Percentiles rank a stretch among this genome's conserved stretches.
phyloP scores from a whole-genome alignment of 2,113 vertebrate genomes.

The Mirounga angustirostris region DNA sequence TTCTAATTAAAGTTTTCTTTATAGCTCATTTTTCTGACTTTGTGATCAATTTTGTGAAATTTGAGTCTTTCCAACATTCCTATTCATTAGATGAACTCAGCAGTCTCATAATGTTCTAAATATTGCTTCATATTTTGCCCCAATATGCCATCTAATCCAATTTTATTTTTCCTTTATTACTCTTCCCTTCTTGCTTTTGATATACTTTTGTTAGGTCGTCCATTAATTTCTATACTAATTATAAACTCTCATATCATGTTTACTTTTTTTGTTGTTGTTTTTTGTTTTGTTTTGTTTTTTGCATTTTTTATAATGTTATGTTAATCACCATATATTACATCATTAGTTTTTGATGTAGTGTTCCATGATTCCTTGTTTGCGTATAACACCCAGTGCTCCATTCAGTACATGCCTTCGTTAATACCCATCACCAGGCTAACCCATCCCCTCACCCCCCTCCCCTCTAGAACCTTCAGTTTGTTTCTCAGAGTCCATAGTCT shows the following conservation, averaged over 20 bases:
- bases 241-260: not conserved
- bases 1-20: slow-evolving; percentile 20
- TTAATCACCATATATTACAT: too few species aligned
- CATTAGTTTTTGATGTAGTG: too few species aligned
- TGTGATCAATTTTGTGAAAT: slow-evolving; percentile 20
- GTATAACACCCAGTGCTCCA: too few species aligned
- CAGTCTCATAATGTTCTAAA: not conserved
- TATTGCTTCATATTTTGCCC: slow-evolving; percentile 32
- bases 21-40: not conserved
- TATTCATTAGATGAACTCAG: not conserved
- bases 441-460: too few species aligned
- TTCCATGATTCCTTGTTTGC: too few species aligned
- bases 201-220: not conserved
- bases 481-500: too few species aligned
- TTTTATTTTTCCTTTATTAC: slow-evolving; percentile 13
- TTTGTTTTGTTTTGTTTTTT: too few species aligned
- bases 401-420: too few species aligned
- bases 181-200: not conserved
- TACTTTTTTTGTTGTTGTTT: too few species aligned
- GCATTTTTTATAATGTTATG: too few species aligned
- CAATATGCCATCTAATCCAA: not conserved
- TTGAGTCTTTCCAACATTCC: not conserved
- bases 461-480: too few species aligned
- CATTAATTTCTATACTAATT: slow-evolving; percentile 10
- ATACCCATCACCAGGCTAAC: too few species aligned